Base-by-base conservation (phyloP, 2,888 invertebrate species). In the Erebia ligea region DNA sequence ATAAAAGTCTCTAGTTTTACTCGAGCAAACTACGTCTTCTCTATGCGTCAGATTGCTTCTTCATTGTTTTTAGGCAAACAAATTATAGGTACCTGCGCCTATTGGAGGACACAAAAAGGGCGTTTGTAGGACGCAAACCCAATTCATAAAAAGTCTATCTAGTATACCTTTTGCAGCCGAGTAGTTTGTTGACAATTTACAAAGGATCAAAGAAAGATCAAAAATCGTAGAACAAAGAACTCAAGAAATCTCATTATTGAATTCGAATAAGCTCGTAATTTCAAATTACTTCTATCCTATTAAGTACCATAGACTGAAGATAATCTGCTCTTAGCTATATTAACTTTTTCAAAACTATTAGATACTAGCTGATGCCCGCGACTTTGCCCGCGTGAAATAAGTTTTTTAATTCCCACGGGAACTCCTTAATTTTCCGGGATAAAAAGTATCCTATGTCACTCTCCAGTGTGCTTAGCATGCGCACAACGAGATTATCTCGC, bases 151-250 rank as follows among this genome's bases (percentile, higher is more conserved):
- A n/a, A 58, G n/a, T 25, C 13, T 13, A 34, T 3, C 25, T 25
- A 58, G 34, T n/a, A 15, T 58, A 3, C 21, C 25, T 57, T 57
- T 10, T 1, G 15, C 25, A 15, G 25, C 21, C 9, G 25, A 25
- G 57, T 57, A 57, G 57, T 57, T 25, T 21, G 5, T 57, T 19
- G 19, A 54, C 19, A 8, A 25, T 57, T 57, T 57, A 57, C 25
- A 57, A 57, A 57, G 57, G 25, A 57, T 57, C 57, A 25, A 57
- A 57, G 57, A 21, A 57, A 57, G 2, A 21, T 25, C 15, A 25
- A 25, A 25, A 34, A 10, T 21, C 42, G 8, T 17, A 15, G 50
- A 50, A 6, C 48, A 11, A 52, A 5, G 8, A 8, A n/a, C 2
- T 50, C 50, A 21, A 25, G 54, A 9, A 19, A 54, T 19, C 19